These are phyloP conservation scores for Drosophila meridiana DNA, from an alignment of 2,888 invertebrate species.

Conservation along the genomic window DNA sequence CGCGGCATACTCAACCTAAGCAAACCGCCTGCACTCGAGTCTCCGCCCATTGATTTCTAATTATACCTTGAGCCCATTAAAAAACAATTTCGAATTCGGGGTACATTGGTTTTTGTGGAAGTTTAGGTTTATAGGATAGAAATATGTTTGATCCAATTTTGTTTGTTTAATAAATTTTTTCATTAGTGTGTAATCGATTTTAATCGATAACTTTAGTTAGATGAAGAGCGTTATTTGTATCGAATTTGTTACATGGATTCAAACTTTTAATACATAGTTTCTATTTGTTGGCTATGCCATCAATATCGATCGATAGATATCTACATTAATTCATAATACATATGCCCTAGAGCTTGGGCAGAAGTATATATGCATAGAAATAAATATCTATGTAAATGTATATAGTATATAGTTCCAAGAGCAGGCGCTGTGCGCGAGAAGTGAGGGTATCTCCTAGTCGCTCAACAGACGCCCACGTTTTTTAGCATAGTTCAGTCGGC, in stretches of 20 bases:
- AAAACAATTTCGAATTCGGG: neutral
- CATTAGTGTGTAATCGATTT: neutral
- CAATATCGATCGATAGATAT: neutral
- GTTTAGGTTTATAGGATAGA: no score
- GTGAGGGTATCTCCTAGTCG: neutral
- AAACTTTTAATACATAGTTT: neutral
- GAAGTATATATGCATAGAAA: neutral
- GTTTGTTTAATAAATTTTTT: neutral
- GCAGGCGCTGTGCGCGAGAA: no score
- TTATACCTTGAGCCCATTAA: neutral
- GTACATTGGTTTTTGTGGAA: neutral
- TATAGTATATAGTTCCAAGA: neutral
- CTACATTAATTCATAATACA: no score
- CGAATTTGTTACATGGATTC: neutral
- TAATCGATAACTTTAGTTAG: neutral
- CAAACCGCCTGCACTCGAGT: constrained; percentile 8
- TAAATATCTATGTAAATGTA: no score
- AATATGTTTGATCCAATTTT: no score
- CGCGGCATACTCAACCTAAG: constrained; percentile 29
- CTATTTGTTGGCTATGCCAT: neutral
- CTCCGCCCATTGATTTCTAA: constrained; percentile 8
- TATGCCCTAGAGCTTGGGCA: neutral
- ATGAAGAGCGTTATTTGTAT: neutral
- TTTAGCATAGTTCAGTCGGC: constrained; percentile 45
- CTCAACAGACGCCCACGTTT: neutral